These are phyloP conservation scores for Callipepla californica DNA, from an alignment of 2,113 vertebrate species.

Conservation along the genomic window DNA sequence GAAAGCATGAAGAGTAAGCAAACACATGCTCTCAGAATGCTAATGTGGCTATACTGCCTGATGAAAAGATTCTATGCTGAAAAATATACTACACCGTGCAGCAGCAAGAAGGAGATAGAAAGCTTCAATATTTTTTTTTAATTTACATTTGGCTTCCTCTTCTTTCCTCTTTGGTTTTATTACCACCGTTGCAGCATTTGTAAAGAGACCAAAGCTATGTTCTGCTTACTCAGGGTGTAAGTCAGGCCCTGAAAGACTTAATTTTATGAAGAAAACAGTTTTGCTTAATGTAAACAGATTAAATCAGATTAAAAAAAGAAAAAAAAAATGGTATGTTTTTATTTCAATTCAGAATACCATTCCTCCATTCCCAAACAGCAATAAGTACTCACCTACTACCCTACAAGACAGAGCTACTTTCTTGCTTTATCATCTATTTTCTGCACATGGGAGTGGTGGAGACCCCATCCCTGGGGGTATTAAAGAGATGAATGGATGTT, in stretches of 20 bases:
- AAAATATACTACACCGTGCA: neutral
- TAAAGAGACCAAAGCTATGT: neutral
- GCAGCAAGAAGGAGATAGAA: neutral
- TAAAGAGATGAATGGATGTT: neutral
- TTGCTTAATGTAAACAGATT: neutral
- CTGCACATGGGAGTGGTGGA: neutral
- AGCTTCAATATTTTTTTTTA: neutral
- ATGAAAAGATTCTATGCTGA: slow-evolving; percentile 26
- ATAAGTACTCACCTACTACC: neutral
- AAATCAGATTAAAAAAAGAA: neutral
- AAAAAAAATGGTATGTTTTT: neutral
- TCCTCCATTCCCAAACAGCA: neutral
- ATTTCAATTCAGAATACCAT: neutral
- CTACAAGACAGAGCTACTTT: neutral
- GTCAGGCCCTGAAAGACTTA: neutral
- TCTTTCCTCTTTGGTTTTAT: neutral
- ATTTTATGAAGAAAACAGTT: neutral
- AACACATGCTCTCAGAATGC: neutral
- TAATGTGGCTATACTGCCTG: neutral
- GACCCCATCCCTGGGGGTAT: neutral
- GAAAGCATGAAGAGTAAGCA: neutral
- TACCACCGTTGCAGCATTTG: neutral
- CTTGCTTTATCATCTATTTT: neutral
- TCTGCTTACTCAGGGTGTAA: neutral
- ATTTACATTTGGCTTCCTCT: neutral